Percentiles rank a stretch among this genome's conserved stretches.
Evolutionary conservation across 2,888 invertebrate species (phyloP).

Genomic region (Drosophila quinaria): DNA sequence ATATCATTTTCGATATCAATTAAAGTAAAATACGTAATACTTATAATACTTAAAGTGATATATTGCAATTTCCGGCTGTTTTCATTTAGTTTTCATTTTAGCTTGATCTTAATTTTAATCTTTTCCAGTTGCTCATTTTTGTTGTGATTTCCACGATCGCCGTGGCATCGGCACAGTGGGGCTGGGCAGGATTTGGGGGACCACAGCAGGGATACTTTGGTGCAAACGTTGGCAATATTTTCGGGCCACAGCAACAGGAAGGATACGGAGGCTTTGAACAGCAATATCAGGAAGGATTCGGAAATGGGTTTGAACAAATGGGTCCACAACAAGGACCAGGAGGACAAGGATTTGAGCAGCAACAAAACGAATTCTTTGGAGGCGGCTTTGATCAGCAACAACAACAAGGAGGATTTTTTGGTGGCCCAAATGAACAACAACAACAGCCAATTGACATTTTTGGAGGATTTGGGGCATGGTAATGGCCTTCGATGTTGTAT

Average conservation of each 20-base stretch:
- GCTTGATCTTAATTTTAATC: not conserved
- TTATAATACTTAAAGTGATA: too few species aligned
- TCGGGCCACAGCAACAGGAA: not conserved
- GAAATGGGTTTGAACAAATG: not conserved
- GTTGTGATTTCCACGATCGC: not conserved
- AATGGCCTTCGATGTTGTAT: not conserved
- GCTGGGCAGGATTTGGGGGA: not conserved
- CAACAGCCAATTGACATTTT: not conserved
- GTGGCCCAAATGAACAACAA: not conserved
- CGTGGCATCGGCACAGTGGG: not conserved
- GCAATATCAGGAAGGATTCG: not conserved
- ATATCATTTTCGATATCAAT: too few species aligned
- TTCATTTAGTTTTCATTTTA: not conserved
- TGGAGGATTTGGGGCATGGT: not conserved
- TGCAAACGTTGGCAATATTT: not conserved
- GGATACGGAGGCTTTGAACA: not conserved
- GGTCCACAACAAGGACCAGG: not conserved
- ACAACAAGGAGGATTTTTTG: not conserved
- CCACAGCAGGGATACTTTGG: slow-evolving; percentile 1
- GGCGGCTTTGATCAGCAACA: not conserved
- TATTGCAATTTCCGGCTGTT: too few species aligned
- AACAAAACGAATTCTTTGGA: not conserved
- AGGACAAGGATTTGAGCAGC: not conserved
- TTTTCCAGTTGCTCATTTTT: not conserved
- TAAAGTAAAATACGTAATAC: too few species aligned